These are phyloP conservation scores for Contarinia nasturtii DNA, from an alignment of 1,140 invertebrate species.

Conservation along the genomic window DNA sequence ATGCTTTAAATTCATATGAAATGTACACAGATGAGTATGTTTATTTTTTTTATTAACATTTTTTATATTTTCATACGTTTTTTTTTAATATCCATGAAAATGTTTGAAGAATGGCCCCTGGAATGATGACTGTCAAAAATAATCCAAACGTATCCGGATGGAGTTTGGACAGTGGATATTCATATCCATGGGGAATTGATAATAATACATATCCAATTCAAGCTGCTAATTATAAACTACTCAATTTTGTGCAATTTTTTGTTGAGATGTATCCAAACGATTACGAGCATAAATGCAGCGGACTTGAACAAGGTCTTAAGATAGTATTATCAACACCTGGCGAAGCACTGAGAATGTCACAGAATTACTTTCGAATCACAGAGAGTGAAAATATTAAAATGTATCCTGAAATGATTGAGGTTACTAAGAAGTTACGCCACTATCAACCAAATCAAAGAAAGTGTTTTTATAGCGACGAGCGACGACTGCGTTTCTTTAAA, in stretches of 20 bases:
- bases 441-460: conserved; percentile 23
- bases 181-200: neutral
- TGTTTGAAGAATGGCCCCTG: neutral
- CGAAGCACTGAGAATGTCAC: neutral
- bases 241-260: neutral
- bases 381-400: conserved; percentile 28
- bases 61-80: too few species aligned
- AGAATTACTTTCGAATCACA: neutral
- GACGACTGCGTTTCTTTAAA: conserved; percentile 8
- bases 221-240: neutral
- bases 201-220: neutral
- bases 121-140: neutral
- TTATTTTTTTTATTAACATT: neutral
- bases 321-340: neutral
- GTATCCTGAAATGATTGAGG: conserved; percentile 41
- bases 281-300: neutral
- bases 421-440: conserved; percentile 25
- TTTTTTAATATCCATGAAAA: too few species aligned
- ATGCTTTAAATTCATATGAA: neutral
- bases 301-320: neutral
- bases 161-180: neutral
- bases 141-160: neutral
- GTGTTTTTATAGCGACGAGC: neutral
- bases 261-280: neutral
- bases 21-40: neutral